Evolutionary conservation across 2,888 invertebrate species (phyloP).

Genomic region (Onchidella celtica): DNA sequence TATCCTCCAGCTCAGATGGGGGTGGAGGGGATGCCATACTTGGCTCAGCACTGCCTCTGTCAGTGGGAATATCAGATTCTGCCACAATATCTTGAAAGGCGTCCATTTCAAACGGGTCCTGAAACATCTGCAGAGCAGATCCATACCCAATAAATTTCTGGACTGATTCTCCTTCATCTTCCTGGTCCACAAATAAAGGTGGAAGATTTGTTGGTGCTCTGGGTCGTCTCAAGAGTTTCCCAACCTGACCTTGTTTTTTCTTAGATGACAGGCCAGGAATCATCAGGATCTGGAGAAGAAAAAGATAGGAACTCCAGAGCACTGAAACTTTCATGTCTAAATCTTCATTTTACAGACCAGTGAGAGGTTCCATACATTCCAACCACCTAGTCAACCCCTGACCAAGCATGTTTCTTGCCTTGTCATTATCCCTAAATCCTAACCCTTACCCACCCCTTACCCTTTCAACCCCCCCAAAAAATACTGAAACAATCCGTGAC

Average conservation of each 20-base stretch:
- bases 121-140: conserved; percentile 54
- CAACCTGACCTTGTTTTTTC: neutral
- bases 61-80: conserved; percentile 28
- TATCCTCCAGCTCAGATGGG: conserved; percentile 67
- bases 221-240: conserved; percentile 64
- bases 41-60: conserved; percentile 61
- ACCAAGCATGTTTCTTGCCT: too few relatives aligned
- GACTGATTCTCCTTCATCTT: conserved; percentile 47
- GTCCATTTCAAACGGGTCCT: conserved; percentile 64
- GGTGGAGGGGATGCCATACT: conserved; percentile 70
- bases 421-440: too few relatives aligned
- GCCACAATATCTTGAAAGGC: conserved; percentile 36
- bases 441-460: too few relatives aligned
- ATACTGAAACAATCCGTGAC: too few relatives aligned
- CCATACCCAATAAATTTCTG: conserved; percentile 45
- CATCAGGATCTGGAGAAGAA: conserved; percentile 56
- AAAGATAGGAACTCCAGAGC: neutral
- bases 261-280: conserved; percentile 49
- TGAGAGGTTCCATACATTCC: neutral
- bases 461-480: too few relatives aligned
- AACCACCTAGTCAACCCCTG: too few relatives aligned
- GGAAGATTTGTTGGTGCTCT: conserved; percentile 66
- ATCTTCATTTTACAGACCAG: neutral
- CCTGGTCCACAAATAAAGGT: conserved; percentile 46
- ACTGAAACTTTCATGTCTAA: too few relatives aligned